Evolutionary conservation across 1,140 invertebrate genomes (phyloP), one percentile per base, ranked within the genome.

Genomic region (Phymastichus coffea): DNA sequence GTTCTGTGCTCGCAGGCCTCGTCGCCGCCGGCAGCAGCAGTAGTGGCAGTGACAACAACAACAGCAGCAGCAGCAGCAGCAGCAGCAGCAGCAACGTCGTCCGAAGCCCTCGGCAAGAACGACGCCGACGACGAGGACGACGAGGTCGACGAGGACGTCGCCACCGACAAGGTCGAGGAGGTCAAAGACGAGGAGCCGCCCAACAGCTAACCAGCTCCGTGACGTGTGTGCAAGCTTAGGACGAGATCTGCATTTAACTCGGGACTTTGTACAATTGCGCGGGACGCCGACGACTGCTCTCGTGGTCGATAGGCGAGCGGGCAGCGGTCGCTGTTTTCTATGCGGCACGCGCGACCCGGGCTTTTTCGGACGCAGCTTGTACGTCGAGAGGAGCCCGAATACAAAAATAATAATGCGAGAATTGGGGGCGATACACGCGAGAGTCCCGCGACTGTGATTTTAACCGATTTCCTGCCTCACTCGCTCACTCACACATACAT

Each of bases 391-490:
- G n/a, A n/a, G n/a, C n/a, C n/a, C n/a, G n/a, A n/a, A n/a, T n/a
- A n/a, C n/a, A n/a, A n/a, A n/a, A n/a, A n/a, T n/a, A n/a, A n/a
- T n/a, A n/a, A n/a, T n/a, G 17, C 19, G 9, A 2, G 30, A 19
- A 33, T 19, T 14, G 43, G 3, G 46, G 33, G 9, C 12, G n/a
- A 15, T 17, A 19, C 37, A 30, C 25, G 49, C 57, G n/a, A n/a
- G 51, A 53, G 40, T 54, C 57, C 49, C 51, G 51, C 43, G 44
- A 60, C 57, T 60, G 57, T 60, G 57, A 60, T 60, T 54, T 54
- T 60, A 60, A 48, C 43, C 57, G 37, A 60, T 48, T 60, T 60
- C 51, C 57, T 60, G 57, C 57, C 57, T 60, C 57, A 53, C 23
- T 14, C 37, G 15, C n/a, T n/a, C n/a, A n/a, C n/a, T n/a, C n/a